phyloP scores from a whole-genome alignment of 1,140 invertebrate species.

The Bactericera cockerelli region DNA sequence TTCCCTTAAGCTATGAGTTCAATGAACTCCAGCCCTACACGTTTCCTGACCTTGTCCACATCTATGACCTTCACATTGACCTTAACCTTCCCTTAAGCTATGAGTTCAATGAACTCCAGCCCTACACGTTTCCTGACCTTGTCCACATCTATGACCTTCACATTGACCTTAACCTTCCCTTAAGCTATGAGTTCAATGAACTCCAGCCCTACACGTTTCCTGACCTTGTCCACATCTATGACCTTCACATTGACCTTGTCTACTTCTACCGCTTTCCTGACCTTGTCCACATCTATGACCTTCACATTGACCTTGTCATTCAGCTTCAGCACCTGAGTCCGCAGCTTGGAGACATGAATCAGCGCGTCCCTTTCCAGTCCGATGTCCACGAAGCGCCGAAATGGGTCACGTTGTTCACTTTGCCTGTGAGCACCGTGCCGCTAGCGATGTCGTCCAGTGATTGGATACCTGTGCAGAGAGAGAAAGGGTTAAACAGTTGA shows the following conservation, averaged over 20 bases:
- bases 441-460: conserved; percentile 3
- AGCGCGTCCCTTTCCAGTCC: conserved; percentile 62
- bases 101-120: too few relatives aligned
- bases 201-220: conserved; percentile 28
- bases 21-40: conserved; percentile 27
- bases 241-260: conserved; percentile 32
- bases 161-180: too few relatives aligned
- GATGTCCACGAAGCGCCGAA: conserved; percentile 84
- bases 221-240: conserved; percentile 24
- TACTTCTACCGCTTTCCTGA: conserved; percentile 27
- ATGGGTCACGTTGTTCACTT: conserved; percentile 65
- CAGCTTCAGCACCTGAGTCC: conserved; percentile 40
- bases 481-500: too few relatives aligned
- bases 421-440: conserved; percentile 31
- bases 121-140: too few relatives aligned
- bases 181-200: too few relatives aligned
- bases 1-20: too few relatives aligned
- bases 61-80: conserved; percentile 30
- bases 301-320: conserved; percentile 46
- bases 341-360: conserved; percentile 48
- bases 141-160: too few relatives aligned
- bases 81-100: too few relatives aligned
- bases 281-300: conserved; percentile 27
- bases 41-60: conserved; percentile 25
- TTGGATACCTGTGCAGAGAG: not conserved